Conservation (phyloP, 2,888 invertebrate species). For the Lamellibrachia columna region DNA sequence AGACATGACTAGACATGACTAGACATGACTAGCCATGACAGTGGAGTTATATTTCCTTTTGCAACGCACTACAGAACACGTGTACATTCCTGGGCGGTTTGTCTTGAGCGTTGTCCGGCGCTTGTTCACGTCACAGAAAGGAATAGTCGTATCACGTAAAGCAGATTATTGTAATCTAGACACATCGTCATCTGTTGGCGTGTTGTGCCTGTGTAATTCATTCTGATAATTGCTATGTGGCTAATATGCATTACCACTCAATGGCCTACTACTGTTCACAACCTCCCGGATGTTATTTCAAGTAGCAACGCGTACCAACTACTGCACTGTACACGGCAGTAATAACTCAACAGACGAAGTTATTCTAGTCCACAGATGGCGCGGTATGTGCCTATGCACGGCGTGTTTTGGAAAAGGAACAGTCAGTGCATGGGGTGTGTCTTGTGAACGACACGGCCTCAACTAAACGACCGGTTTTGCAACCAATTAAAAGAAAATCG, state of each 20-base stretch:
- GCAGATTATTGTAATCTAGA: neutral
- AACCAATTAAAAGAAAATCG: too few species aligned
- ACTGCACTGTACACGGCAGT: neutral
- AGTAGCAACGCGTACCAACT: neutral
- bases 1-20: neutral
- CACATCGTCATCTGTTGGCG: neutral
- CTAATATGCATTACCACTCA: neutral
- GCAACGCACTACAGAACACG: neutral
- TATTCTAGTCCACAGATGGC: neutral
- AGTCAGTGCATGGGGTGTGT: neutral
- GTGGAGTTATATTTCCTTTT: neutral
- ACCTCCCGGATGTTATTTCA: neutral
- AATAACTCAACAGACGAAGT: neutral
- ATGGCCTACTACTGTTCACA: neutral
- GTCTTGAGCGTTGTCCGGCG: neutral
- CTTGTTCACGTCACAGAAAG: neutral
- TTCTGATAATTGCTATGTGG: neutral
- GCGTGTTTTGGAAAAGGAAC: neutral
- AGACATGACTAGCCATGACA: neutral
- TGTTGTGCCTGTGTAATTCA: neutral
- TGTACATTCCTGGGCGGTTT: neutral
- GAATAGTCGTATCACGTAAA: neutral
- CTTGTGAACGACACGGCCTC: neutral
- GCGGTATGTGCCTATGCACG: neutral
- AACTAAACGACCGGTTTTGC: too few species aligned